phyloP scores from a whole-genome alignment of 2,113 vertebrate genomes.

The Stercorarius parasiticus region DNA sequence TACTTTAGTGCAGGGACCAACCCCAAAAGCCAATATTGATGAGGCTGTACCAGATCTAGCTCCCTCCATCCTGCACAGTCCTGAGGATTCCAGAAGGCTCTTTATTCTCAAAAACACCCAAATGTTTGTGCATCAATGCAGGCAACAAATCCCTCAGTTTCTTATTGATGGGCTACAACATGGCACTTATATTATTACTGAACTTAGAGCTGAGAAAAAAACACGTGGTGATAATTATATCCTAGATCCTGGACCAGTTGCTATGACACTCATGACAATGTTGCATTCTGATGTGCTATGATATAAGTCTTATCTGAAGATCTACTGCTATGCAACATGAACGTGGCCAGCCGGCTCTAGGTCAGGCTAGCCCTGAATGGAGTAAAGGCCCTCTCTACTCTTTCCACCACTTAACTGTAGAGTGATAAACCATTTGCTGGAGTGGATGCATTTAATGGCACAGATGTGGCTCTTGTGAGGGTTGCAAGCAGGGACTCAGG shows the following conservation, averaged over 20 bases:
- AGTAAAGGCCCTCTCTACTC: not conserved
- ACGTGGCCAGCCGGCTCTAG: fast-evolving
- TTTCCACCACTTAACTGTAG: not conserved
- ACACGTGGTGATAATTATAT: not conserved
- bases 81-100: not conserved
- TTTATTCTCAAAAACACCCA: not conserved
- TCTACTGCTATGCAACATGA: not conserved
- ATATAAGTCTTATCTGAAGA: not conserved
- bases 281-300: not conserved
- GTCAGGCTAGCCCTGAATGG: not conserved
- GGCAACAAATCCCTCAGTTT: not conserved
- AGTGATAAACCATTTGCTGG: not conserved
- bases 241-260: not conserved
- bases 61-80: not conserved
- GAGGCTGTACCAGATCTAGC: fast-evolving
- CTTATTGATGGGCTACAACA: not conserved
- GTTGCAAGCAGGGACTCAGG: not conserved
- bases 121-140: not conserved
- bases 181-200: not conserved
- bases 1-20: not conserved
- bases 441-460: not conserved
- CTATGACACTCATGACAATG: not conserved
- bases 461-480: not conserved
- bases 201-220: not conserved
- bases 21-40: not conserved